A percentile compares a stretch with the other conserved stretches of the same genome.
These are phyloP conservation scores for Brachionus calyciflorus DNA, from an alignment of 1,140 invertebrate genomes.

Conservation along the genomic window DNA sequence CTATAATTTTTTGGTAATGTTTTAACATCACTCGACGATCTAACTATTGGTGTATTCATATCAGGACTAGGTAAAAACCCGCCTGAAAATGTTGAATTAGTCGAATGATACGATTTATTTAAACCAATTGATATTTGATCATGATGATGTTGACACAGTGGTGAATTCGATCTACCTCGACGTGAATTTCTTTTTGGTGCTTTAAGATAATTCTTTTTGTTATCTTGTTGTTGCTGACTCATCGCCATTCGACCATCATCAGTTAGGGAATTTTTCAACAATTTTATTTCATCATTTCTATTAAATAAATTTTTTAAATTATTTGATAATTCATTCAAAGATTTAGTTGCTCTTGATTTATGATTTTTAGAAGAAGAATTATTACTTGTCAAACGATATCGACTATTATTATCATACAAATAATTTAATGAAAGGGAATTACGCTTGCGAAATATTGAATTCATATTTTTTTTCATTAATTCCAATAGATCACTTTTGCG, in stretches of 20 bases:
- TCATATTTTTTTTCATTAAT: slow-evolving; percentile 1
- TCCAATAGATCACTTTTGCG: not conserved
- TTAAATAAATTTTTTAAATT: slow-evolving; percentile 10
- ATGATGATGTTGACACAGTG: not conserved
- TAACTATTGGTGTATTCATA: not conserved
- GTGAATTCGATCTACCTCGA: not conserved
- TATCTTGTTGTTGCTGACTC: no score
- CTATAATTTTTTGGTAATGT: not conserved
- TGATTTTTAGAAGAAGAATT: not conserved
- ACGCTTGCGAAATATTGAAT: slow-evolving; percentile 2
- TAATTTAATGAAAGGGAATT: slow-evolving; percentile 4
- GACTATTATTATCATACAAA: slow-evolving; percentile 3
- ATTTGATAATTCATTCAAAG: not conserved
- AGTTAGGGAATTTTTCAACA: not conserved
- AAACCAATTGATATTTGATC: not conserved
- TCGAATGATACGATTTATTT: not conserved
- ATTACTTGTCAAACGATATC: not conserved
- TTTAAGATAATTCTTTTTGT: not conserved
- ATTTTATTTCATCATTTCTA: not conserved
- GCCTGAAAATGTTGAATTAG: slow-evolving; percentile 14
- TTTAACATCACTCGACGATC: not conserved
- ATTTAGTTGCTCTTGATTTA: not conserved
- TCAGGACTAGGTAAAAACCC: slow-evolving; percentile 33
- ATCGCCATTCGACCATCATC: not conserved
- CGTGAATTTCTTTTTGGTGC: not conserved